Conservation (phyloP, 2,888 invertebrate species). For the Rhingia rostrata region DNA sequence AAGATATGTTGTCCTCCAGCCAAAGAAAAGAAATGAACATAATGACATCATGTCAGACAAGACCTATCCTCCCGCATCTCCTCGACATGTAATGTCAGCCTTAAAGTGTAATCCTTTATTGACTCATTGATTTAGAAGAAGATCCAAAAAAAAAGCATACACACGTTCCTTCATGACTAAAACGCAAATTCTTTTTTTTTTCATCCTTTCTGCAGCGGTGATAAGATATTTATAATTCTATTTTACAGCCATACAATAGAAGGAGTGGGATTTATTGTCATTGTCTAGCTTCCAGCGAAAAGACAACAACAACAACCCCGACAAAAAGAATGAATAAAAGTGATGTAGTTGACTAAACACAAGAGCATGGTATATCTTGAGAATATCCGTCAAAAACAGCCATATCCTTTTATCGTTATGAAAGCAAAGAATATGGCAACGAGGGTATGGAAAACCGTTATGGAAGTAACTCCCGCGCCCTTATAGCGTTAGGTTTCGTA, state of each 20-base stretch:
- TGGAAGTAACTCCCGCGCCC: conserved; percentile 6
- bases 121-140: conserved; percentile 58
- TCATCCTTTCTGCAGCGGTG: conserved; percentile 41
- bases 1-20: background rate
- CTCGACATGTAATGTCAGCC: conserved; percentile 39
- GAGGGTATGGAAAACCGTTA: background rate
- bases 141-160: conserved; percentile 3
- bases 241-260: conserved; percentile 1
- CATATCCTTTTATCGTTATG: conserved; percentile 46
- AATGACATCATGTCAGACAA: conserved; percentile 8
- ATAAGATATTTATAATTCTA: conserved; percentile 65
- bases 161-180: background rate
- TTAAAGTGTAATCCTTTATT: conserved; percentile 54
- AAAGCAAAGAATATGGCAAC: conserved; percentile 1
- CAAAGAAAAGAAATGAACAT: background rate
- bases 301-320: background rate
- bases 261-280: conserved; percentile 54
- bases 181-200: conserved; percentile 3
- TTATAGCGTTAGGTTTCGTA: conserved; percentile 51
- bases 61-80: conserved; percentile 4
- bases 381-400: conserved; percentile 37
- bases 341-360: background rate
- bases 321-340: conserved; percentile 28
- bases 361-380: conserved; percentile 9
- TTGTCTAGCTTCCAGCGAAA: conserved; percentile 35